These are phyloP conservation scores for Leuciscus waleckii DNA, from an alignment of 2,797 vertebrate species.

Conservation along the genomic window DNA sequence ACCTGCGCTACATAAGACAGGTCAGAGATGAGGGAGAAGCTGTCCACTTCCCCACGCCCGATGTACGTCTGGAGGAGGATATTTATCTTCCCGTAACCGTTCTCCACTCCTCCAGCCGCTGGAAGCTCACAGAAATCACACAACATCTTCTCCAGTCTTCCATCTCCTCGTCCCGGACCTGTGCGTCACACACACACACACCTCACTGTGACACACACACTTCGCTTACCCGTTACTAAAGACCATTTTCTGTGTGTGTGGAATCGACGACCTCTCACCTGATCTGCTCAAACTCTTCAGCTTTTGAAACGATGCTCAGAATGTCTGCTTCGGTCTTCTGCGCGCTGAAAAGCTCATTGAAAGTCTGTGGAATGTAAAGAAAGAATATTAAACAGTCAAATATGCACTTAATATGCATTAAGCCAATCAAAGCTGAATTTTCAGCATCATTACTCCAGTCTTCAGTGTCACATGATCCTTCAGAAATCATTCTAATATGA, in stretches of 20 bases:
- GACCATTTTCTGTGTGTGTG: background rate
- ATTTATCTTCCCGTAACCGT: slow-evolving; percentile 97
- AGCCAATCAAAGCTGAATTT: too few species aligned
- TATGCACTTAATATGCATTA: too few species aligned
- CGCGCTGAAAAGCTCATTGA: slow-evolving; percentile 94
- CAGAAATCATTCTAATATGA: background rate
- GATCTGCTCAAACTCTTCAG: slow-evolving; percentile 98
- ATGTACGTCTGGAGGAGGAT: slow-evolving; percentile 97
- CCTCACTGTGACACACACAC: background rate
- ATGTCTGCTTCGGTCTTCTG: slow-evolving; percentile 95
- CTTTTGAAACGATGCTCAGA: slow-evolving; percentile 93
- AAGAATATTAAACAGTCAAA: background rate
- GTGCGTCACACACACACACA: background rate
- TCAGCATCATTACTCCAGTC: background rate
- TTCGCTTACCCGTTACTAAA: background rate
- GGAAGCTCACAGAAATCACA: slow-evolving; percentile 89
- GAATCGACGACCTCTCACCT: slow-evolving; percentile 80
- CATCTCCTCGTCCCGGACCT: slow-evolving; percentile 96
- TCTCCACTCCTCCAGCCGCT: slow-evolving; percentile 94
- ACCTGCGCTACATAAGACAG: slow-evolving; percentile 98
- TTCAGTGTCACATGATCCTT: background rate
- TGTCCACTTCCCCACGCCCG: slow-evolving; percentile 94
- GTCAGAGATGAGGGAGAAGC: slow-evolving; percentile 98
- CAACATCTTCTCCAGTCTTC: slow-evolving; percentile 91
- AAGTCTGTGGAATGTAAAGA: slow-evolving; percentile 81